Evolutionary conservation across 2,888 invertebrate genomes (phyloP).

Genomic region (Mayetiola destructor): DNA sequence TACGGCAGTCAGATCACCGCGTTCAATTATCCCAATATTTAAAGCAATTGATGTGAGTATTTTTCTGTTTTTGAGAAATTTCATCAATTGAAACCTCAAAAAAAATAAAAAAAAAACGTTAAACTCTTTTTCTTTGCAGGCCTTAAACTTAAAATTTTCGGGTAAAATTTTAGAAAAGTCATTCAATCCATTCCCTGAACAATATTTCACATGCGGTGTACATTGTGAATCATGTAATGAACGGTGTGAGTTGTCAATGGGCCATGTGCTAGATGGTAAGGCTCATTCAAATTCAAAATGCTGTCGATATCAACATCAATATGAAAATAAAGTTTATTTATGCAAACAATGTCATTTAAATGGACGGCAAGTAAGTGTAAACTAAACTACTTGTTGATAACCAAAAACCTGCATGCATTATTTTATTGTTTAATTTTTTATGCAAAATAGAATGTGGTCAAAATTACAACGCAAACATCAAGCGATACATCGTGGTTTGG

Average conservation of each 20-base stretch:
- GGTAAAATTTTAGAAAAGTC: slow-evolving; percentile 47
- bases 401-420: not conserved
- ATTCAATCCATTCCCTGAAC: slow-evolving; percentile 55
- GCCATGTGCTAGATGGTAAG: slow-evolving; percentile 46
- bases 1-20: slow-evolving; percentile 52
- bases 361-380: slow-evolving; percentile 36
- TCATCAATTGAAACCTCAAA: not conserved
- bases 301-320: slow-evolving; percentile 54
- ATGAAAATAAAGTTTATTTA: slow-evolving; percentile 50
- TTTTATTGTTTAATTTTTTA: slow-evolving; percentile 4
- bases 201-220: slow-evolving; percentile 62
- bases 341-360: slow-evolving; percentile 48
- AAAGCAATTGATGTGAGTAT: slow-evolving; percentile 45
- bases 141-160: slow-evolving; percentile 58
- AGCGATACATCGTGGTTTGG: slow-evolving; percentile 46
- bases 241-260: slow-evolving; percentile 50
- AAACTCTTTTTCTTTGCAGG: slow-evolving; percentile 31
- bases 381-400: too few relatives aligned
- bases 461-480: slow-evolving; percentile 25
- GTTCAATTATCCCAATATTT: slow-evolving; percentile 51
- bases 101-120: not conserved
- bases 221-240: slow-evolving; percentile 54
- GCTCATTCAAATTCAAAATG: slow-evolving; percentile 39
- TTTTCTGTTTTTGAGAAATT: not conserved
- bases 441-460: slow-evolving; percentile 28